Conservation (phyloP, 1,140 invertebrate species). For the Heterodera schachtii region DNA sequence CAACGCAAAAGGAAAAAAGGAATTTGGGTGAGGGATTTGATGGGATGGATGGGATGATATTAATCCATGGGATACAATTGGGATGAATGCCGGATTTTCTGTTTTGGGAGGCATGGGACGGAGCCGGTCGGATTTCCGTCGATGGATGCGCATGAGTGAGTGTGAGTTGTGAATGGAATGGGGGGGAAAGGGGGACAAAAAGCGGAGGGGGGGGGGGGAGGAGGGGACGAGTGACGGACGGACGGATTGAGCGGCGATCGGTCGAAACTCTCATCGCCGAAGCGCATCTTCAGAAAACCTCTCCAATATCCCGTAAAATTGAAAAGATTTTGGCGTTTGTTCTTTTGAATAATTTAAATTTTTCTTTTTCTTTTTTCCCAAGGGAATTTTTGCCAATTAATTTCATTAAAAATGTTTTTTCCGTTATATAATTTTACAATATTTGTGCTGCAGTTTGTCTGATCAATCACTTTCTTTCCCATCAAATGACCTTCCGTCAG, state of each 20-base stretch:
- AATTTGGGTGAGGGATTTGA: not conserved
- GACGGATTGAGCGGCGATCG: not conserved
- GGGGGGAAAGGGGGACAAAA: not conserved
- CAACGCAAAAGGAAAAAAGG: not conserved
- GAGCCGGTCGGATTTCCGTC: constrained; percentile 1
- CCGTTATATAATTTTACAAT: too few species aligned
- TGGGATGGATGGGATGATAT: not conserved
- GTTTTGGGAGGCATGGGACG: not conserved
- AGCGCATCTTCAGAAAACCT: not conserved
- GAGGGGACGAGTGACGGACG: too few species aligned
- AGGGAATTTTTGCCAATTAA: too few species aligned
- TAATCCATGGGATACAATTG: not conserved
- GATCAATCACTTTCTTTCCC: too few species aligned
- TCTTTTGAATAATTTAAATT: too few species aligned
- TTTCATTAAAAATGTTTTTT: too few species aligned
- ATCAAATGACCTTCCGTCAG: too few species aligned
- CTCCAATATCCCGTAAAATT: not conserved
- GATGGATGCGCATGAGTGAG: not conserved
- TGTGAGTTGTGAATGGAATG: not conserved
- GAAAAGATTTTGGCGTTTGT: not conserved
- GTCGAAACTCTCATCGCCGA: not conserved
- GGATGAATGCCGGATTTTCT: not conserved
- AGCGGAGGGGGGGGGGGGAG: too few species aligned
- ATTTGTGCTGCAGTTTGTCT: too few species aligned
- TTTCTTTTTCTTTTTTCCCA: too few species aligned